These are phyloP conservation scores for Sarotherodon lohbergeri DNA, from an alignment of 2,113 vertebrate genomes.

Conservation along the genomic window DNA sequence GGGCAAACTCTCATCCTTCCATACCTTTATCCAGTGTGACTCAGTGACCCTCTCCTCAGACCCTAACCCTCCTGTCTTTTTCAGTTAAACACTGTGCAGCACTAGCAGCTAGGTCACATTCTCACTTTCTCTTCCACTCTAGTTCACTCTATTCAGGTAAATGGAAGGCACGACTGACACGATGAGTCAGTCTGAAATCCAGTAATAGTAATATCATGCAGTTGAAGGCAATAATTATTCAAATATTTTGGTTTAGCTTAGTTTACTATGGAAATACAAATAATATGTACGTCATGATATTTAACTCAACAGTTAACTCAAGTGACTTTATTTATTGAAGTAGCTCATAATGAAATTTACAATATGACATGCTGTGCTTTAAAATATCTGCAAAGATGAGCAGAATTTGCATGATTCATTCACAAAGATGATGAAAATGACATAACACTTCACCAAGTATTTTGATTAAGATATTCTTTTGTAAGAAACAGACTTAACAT, in stretches of 20 bases:
- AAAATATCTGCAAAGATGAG: background rate
- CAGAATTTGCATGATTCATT: background rate
- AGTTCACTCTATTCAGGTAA: background rate
- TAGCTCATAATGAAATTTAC: background rate
- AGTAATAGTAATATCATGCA: background rate
- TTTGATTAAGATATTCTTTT: background rate
- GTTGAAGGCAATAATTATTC: background rate
- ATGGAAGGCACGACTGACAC: background rate
- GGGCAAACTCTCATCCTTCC: background rate
- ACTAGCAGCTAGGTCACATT: background rate
- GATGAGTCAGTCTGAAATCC: background rate
- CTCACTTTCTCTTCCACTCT: background rate
- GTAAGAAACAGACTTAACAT: background rate
- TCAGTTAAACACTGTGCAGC: background rate
- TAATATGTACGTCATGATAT: background rate
- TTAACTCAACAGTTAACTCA: background rate
- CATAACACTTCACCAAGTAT: background rate
- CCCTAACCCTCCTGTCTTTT: background rate
- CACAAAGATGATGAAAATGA: background rate
- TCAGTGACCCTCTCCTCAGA: background rate
- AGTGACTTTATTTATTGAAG: background rate
- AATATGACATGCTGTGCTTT: background rate
- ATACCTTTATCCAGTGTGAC: background rate
- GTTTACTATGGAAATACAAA: background rate
- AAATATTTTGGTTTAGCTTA: background rate